Conservation (phyloP, 2,113 vertebrate species). For the Hydrolagus affinis region DNA sequence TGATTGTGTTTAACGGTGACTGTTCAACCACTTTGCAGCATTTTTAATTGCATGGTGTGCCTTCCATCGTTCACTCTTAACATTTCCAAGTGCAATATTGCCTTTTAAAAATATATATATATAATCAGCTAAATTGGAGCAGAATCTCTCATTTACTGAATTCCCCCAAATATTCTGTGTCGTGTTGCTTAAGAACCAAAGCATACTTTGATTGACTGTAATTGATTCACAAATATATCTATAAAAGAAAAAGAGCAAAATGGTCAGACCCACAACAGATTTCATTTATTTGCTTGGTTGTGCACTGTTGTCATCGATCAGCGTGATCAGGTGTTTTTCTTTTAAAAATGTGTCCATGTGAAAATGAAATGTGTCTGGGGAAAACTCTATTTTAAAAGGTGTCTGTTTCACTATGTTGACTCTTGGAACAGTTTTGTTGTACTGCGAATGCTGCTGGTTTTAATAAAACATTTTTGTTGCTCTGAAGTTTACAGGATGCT, state of each 20-base stretch:
- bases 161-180: not conserved
- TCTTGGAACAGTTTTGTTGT: not conserved
- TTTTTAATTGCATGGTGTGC: conserved; percentile 1
- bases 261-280: not conserved
- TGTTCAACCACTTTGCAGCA: not conserved
- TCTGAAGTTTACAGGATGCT: not conserved
- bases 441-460: not conserved
- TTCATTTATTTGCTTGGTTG: not conserved
- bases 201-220: not conserved
- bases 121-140: not conserved
- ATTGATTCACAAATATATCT: not conserved
- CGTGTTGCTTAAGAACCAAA: conserved; percentile 5
- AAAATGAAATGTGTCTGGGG: not conserved
- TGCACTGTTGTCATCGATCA: not conserved
- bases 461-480: not conserved
- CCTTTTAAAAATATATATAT: not conserved
- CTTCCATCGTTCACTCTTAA: not conserved
- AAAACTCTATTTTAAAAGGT: not conserved
- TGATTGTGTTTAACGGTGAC: not conserved
- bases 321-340: not conserved
- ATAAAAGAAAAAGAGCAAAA: not conserved
- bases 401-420: not conserved
- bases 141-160: not conserved
- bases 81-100: conserved; percentile 11
- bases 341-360: not conserved